A percentile compares a stretch with the other conserved stretches of the same genome.
Evolutionary conservation across 1,140 invertebrate species (phyloP).

Genomic region (Drosophila leontia): DNA sequence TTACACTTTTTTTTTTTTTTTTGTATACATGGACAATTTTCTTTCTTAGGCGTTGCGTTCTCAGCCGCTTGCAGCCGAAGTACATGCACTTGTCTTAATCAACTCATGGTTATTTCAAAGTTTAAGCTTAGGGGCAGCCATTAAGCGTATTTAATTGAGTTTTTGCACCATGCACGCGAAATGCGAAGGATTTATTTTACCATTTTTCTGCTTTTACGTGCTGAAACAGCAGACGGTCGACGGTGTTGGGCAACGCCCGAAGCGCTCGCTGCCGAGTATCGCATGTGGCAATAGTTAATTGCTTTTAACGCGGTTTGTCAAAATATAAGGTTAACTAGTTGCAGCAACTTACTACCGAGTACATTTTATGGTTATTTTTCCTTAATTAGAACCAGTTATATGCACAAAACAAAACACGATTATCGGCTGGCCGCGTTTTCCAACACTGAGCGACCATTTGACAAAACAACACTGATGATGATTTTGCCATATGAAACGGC

Average conservation of each 20-base stretch:
- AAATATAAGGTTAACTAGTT: neutral
- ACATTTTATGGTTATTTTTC: too few species aligned
- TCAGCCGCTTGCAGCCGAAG: neutral
- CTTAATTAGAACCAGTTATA: neutral
- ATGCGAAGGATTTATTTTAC: conserved; percentile 43
- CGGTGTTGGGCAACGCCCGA: conserved; percentile 41
- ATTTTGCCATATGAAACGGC: conserved; percentile 63
- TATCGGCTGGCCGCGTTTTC: conserved; percentile 56
- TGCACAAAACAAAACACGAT: conserved; percentile 55
- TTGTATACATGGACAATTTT: conserved; percentile 30
- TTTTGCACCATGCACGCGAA: conserved; percentile 16
- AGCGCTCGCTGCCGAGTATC: conserved; percentile 24
- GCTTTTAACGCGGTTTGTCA: neutral
- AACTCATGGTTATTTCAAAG: conserved; percentile 2
- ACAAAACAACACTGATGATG: conserved; percentile 55
- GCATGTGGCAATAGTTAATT: conserved; percentile 28
- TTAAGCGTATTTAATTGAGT: neutral
- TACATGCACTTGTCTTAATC: neutral
- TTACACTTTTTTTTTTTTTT: conserved; percentile 19
- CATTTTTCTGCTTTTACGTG: conserved; percentile 54
- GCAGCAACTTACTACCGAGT: neutral
- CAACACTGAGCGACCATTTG: conserved; percentile 42
- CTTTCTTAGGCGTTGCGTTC: conserved; percentile 8
- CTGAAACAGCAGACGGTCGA: conserved; percentile 46
- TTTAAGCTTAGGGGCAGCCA: neutral